Base-by-base conservation (phyloP, 2,888 invertebrate genomes). In the Philopedon plagiatum region DNA sequence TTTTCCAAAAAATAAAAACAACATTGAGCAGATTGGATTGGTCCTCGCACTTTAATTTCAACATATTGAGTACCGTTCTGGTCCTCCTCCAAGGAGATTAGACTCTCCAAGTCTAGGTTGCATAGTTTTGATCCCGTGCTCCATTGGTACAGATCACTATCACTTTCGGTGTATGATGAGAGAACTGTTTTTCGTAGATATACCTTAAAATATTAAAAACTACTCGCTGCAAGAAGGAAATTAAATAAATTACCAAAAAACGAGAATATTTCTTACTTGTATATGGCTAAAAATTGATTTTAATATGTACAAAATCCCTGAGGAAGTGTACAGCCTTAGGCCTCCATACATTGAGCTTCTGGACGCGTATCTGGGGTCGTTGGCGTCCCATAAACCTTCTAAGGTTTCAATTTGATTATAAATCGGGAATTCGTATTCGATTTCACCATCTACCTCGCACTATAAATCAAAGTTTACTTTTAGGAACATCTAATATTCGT, bases 371-470 rank as follows among this genome's bases (percentile, higher is more conserved):
- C 88, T 84, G 2, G 87, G 85, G 81, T 89, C 88, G 77, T 87
- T 86, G 34, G 88, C 86, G 79, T 91, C 90, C 92, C 92, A 92
- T 26, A 92, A 84, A n/a, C 91, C 91, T 29, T 89, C 88, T 19
- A 91, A 82, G 3, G 90, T 89, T 83, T 92, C 91, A 3, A 90
- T 88, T 75, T 91, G 87, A 81, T 90, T 90, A 81, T 92, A 90
- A 78, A 91, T 90, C 0, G 93, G 93, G 81, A 94, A 92, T 85
- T 94, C 93, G 82, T 91, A 93, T 79, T 93, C 92, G 11, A 91
- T 85, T 79, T 93, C 92, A 1, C 90, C 91, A 69, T 91, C 92
- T 32, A 90, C 89, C 78, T 92, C 91, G 82, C 91, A 91, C 87
- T 90, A 84, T 67, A 84, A 85, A 73, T 8, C 29, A 39, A 64